These are phyloP conservation scores for Ramphastos sulfuratus DNA, from an alignment of 2,113 vertebrate species.

Conservation along the genomic window DNA sequence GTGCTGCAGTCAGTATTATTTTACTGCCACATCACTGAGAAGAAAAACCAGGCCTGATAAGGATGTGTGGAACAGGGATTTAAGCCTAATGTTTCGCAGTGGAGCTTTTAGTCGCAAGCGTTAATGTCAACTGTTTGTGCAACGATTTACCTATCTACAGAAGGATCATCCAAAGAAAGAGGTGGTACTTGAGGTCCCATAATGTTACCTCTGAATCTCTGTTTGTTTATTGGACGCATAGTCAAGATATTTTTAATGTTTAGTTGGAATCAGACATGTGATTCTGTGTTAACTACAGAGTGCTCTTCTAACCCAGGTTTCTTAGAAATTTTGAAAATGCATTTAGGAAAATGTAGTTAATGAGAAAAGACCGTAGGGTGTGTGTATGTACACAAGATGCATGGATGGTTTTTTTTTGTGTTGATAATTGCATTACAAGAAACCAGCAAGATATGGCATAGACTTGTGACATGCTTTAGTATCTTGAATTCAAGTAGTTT, in stretches of 20 bases:
- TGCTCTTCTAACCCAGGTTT: not conserved
- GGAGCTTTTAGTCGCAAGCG: not conserved
- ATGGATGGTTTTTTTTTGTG: not conserved
- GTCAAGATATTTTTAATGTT: not conserved
- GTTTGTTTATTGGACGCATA: not conserved
- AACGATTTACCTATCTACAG: not conserved
- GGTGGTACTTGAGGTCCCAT: not conserved
- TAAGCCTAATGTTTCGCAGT: not conserved
- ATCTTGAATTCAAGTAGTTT: not conserved
- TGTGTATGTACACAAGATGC: not conserved
- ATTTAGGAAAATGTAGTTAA: not conserved
- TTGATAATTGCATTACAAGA: not conserved
- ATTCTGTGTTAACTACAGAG: not conserved
- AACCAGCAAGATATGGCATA: not conserved
- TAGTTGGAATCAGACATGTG: not conserved
- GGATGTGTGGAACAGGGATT: not conserved
- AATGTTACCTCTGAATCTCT: rapidly evolving
- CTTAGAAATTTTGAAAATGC: not conserved
- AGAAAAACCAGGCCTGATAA: not conserved
- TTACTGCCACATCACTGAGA: not conserved
- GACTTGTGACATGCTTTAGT: not conserved
- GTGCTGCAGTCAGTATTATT: not conserved
- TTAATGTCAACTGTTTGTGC: not conserved
- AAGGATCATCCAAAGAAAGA: not conserved
- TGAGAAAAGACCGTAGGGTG: not conserved